These are phyloP conservation scores for Eurystomus gularis DNA, from an alignment of 2,113 vertebrate genomes.

Conservation along the genomic window DNA sequence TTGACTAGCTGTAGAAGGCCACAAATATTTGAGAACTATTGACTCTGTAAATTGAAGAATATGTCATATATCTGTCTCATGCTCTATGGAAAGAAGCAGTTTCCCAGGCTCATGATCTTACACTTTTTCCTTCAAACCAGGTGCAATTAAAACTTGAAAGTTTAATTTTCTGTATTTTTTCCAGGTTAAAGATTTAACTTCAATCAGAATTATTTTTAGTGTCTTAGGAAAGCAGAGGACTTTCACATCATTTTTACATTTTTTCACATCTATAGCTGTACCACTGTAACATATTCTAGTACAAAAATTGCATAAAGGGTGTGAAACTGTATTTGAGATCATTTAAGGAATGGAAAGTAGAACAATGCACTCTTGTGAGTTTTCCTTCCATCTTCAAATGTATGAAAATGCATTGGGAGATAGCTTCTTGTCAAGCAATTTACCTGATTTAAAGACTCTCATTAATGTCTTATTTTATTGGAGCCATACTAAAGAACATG, in stretches of 20 bases:
- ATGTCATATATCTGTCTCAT: not conserved
- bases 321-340: not conserved
- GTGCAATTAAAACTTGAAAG: not conserved
- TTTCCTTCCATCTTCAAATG: not conserved
- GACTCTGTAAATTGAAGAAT: not conserved
- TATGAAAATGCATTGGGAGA: not conserved
- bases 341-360: not conserved
- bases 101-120: not conserved
- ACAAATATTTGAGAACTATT: not conserved
- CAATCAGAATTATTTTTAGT: not conserved
- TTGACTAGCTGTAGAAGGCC: not conserved
- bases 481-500: not conserved
- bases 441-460: not conserved
- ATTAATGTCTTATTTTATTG: not conserved
- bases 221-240: not conserved
- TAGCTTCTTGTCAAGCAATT: not conserved
- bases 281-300: not conserved
- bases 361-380: not conserved
- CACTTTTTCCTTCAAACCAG: not conserved
- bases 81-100: not conserved
- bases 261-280: not conserved
- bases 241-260: not conserved
- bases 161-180: not conserved
- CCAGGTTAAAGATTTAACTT: not conserved
- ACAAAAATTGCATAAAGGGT: not conserved